Evolutionary conservation across 1,140 invertebrate species (phyloP), one percentile per base, ranked within the genome.

Genomic region (Capitella teleta): DNA sequence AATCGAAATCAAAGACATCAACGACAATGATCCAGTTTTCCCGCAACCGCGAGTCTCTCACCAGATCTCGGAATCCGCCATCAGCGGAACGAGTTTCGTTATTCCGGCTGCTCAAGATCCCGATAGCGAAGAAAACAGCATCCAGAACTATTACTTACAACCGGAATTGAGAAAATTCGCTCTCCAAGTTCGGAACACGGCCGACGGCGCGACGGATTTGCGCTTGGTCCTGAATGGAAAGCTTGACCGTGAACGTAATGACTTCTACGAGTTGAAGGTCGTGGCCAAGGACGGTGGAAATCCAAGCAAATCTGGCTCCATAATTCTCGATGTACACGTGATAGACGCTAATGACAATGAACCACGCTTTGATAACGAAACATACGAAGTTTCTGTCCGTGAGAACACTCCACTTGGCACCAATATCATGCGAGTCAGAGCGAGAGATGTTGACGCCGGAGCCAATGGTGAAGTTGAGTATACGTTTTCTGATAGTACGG

Each of bases 391-490:
- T 40, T 16, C 37, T 8, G 23, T 59, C 5, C 44, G 40, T 18
- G 54, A 50, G 44, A 30, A 36, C 40, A 36, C 51, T 12, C 42
- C 37, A 23, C 50, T 48, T 14, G 49, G 37, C 28, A 28, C 28
- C 60, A 64, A 79, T 75, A 64, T 78, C 74, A 63, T 34, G 77
- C 83, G 81, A 5, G 82, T 93, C 14, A 80, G 81, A 1, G 81
- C 81, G 21, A 80, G 78, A 26, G 48, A 78, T 75, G 61, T 79
- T 83, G 84, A 48, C 85, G 84, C 49, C 76, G 84, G 32, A 77
- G 62, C 86, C 54, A 84, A 83, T 60, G 84, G 85, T 85, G 73
- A 79, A 73, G 49, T 54, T 12, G 18, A 25, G 12, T 54, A 54
- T 24, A 25, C 23, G 12, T 18, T 53, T 24, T 30, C 25, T 19